Base-by-base conservation (phyloP, 2,113 vertebrate genomes). In the Pangasianodon gigas region DNA sequence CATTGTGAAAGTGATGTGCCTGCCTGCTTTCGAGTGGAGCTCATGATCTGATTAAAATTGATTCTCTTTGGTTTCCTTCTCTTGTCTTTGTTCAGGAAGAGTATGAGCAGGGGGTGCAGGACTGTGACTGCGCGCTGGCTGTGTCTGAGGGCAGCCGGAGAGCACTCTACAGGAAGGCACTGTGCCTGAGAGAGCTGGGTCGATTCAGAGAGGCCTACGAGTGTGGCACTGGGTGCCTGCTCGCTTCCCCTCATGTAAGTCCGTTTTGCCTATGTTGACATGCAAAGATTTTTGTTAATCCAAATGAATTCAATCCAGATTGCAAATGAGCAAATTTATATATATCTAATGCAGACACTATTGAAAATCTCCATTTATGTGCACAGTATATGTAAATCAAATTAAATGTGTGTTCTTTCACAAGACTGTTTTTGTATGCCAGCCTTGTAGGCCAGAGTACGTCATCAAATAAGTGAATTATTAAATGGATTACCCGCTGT, bases 181-280 rank as follows among this genome's bases (percentile, higher is more conserved):
- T 98, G 0, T 97, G 96, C 87, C 95, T 99, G 92, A 96, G 97
- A 74, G 97, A 99, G 91, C 92, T 98, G 91, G 98, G 98, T 10
- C 96, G 96, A 88, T 96, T 99, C 92, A 96, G 98, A 93, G 98
- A 99, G 91, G 98, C 98, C 0, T 99, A 99, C 0, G 97, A 98
- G 75, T 99, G 98, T 93, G 98, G 97, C 90, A 99, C 98, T 89
- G 96, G 97, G 86, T 99, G 98, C 92, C 96, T 99, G 82, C 96
- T 99, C 10, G 96, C 97, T 10, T 96, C 98, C 69, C 98, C 98
- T 37, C 97, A 98, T 16, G 98, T 99, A 96, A 93, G 97, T 75
- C 16, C 19, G 10, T 19, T 18, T 6, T 84, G 37, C 24, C 11
- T 7, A 37, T 46, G 11, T 14, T 44, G 32, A 26, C 21, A 13